phyloP scores from a whole-genome alignment of 2,113 vertebrate species.

The Sebastes schlegelii region DNA sequence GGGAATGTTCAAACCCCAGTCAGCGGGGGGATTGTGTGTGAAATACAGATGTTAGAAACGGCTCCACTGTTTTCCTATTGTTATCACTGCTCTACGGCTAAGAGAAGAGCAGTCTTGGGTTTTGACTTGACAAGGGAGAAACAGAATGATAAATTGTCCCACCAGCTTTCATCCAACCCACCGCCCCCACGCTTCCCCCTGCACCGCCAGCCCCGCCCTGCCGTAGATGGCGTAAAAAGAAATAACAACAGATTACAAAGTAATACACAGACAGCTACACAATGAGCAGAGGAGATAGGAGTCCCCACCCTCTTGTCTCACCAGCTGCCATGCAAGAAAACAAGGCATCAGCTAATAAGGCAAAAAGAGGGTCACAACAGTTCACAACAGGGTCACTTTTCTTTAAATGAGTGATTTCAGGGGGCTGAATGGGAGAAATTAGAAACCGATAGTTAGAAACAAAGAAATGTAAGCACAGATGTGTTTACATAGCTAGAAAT shows the following conservation, averaged over 20 bases:
- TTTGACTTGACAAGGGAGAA: slow-evolving; percentile 78
- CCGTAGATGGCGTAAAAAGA: slow-evolving; percentile 64
- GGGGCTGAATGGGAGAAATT: not conserved
- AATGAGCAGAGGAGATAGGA: slow-evolving; percentile 55
- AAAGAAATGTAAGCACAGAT: slow-evolving; percentile 12
- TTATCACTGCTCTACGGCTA: slow-evolving; percentile 62
- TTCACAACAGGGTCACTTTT: no score
- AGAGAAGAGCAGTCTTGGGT: slow-evolving; percentile 62
- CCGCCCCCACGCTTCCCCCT: slow-evolving; percentile 4
- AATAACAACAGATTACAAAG: slow-evolving; percentile 64
- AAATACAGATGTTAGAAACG: slow-evolving; percentile 78
- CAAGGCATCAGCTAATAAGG: slow-evolving; percentile 56
- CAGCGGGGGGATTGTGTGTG: slow-evolving; percentile 67
- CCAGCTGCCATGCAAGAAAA: slow-evolving; percentile 56
- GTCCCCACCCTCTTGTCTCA: slow-evolving; percentile 58
- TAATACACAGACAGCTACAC: slow-evolving; percentile 65
- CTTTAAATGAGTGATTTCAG: slow-evolving; percentile 22
- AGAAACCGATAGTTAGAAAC: slow-evolving; percentile 6
- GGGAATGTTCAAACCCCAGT: slow-evolving; percentile 70
- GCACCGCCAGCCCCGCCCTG: slow-evolving; percentile 29
- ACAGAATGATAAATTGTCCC: slow-evolving; percentile 79
- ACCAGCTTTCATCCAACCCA: slow-evolving; percentile 64
- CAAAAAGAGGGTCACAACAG: slow-evolving; percentile 1
- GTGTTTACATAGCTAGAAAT: not conserved
- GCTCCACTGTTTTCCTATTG: slow-evolving; percentile 69